phyloP scores from a whole-genome alignment of 2,888 invertebrate species.

The Cremastinae sp. region DNA sequence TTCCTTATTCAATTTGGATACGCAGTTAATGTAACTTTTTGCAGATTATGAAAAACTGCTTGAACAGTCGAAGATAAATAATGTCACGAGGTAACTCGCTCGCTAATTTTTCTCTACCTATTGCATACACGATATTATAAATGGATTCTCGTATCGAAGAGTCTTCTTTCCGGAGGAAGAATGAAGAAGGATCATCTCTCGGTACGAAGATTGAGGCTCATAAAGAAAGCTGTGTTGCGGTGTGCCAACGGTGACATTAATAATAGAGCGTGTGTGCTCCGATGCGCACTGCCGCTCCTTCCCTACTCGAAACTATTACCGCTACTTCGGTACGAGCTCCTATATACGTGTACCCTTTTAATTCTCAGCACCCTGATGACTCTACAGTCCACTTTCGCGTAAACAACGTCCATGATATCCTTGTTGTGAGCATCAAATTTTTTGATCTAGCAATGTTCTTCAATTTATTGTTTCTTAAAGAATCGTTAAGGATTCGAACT shows the following conservation, averaged over 20 bases:
- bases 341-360: constrained; percentile 35
- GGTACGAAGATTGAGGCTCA: constrained; percentile 61
- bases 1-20: no score
- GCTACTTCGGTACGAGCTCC: constrained; percentile 49
- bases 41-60: no score
- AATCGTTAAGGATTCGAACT: no score
- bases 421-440: neutral
- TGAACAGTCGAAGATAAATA: no score
- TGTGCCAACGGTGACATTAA: constrained; percentile 62
- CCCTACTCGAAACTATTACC: constrained; percentile 32
- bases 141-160: no score
- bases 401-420: neutral
- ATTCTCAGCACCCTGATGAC: constrained; percentile 45
- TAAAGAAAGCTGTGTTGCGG: constrained; percentile 60
- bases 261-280: constrained; percentile 55
- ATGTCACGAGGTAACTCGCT: constrained; percentile 14
- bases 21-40: no score
- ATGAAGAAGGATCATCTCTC: constrained; percentile 47
- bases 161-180: constrained; percentile 33
- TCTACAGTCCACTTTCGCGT: constrained; percentile 34
- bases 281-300: constrained; percentile 22
- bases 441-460: neutral
- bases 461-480: no score
- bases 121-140: constrained; percentile 56
- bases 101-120: constrained; percentile 18